Evolutionary conservation across 1,140 invertebrate genomes (phyloP), one percentile per base, ranked within the genome.

Genomic region (Bombus soroeensis): DNA sequence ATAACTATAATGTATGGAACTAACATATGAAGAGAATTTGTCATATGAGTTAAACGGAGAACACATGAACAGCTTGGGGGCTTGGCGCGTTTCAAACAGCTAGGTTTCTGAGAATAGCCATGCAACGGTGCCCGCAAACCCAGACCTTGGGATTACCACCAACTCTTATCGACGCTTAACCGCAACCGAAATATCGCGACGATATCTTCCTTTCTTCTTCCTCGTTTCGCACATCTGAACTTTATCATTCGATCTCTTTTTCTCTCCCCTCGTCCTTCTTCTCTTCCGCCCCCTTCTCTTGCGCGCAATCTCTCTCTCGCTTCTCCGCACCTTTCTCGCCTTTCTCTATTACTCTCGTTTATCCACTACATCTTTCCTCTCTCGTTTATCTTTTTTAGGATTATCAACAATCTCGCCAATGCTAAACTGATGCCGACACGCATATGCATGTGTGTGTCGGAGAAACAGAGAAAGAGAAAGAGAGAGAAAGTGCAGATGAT

Each of bases 141-240:
- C 25, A 59, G 68, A 72, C 83, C 68, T 73, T 71, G 77, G 66
- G 57, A 79, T 32, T 53, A 22, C 77, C 39, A 25, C 70, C 53
- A 39, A 34, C 57, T 72, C 83, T 85, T 85, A 79, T 80, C 76
- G 77, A 78, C 77, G 41, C 37, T 59, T 34, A 59, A 80, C 68
- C 68, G 76, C 68, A 80, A 85, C 77, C 43, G 74, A 85, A 79
- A 85, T 73, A 80, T 85, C 76, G 76, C 77, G 8, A 71, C 74
- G 82, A 64, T 85, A 85, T 85, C 83, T 85, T 43, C 13, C 37
- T 70, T 59, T 39, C n/a, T 71, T 76, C 6, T 47, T 79, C 47
- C 28, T 66, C 28, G 12, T 66, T 34, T 43, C 39, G n/a, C 34
- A 28, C 22, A 43, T 22, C 18, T 22, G n/a, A 28, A 25, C 34